These are phyloP conservation scores for Sylvilagus floridanus DNA, from an alignment of 2,797 vertebrate genomes.

Conservation along the genomic window DNA sequence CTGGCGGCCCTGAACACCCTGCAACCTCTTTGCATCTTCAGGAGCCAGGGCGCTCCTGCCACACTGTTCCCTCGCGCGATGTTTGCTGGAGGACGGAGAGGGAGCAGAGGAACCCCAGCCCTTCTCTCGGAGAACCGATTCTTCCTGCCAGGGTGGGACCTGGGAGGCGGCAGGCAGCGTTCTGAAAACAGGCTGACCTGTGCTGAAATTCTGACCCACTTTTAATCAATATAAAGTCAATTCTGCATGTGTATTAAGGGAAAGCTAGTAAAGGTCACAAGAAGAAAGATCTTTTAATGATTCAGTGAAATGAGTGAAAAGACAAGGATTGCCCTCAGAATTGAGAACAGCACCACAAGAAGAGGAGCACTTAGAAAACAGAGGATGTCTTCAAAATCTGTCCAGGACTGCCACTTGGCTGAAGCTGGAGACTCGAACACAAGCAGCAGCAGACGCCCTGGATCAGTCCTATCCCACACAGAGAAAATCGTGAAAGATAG, in stretches of 20 bases:
- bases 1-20: background rate
- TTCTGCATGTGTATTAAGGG: constrained; percentile 44
- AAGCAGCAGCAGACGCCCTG: background rate
- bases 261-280: constrained; percentile 53
- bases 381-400: background rate
- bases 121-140: background rate
- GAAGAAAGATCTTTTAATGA: constrained; percentile 66
- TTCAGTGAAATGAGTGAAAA: constrained; percentile 56
- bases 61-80: background rate
- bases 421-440: background rate
- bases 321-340: constrained; percentile 61
- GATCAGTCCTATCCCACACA: background rate
- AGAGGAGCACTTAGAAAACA: constrained; percentile 3
- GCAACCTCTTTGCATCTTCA: background rate
- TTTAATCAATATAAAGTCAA: constrained; percentile 64
- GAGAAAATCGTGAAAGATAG: background rate
- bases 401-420: background rate
- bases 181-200: constrained; percentile 7
- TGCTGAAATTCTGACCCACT: constrained; percentile 61
- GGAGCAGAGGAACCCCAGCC: background rate
- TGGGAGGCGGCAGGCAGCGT: background rate
- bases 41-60: background rate
- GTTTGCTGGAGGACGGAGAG: background rate
- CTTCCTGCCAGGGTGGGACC: background rate
- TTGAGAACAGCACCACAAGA: constrained; percentile 6